Evolutionary conservation across 2,113 vertebrate species (phyloP), one percentile per base, ranked within the genome.

Genomic region (Myxocyprinus asiaticus): DNA sequence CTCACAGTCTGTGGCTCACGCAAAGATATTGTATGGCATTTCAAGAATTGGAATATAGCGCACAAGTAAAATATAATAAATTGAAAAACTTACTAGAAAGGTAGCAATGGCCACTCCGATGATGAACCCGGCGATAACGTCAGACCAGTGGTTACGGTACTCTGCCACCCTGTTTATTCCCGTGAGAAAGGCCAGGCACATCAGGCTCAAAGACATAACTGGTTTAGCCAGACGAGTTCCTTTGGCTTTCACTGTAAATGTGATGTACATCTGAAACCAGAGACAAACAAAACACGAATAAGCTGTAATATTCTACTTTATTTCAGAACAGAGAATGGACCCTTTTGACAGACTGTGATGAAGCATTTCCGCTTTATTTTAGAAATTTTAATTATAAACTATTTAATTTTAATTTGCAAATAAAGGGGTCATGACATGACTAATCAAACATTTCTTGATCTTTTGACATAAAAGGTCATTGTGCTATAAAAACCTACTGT

Each of bases 71-170:
- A 33, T 33, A 33, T 33, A 33, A 3, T 33, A 33, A 33, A 33
- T 33, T 58, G 43, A 0, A 0, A 8, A 75, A 90, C 95, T 95
- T 91, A 99, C 98, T 94, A 99, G 92, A 90, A 99, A 99, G 0
- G 95, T 94, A 86, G 97, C 96, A 85, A 98, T 98, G 84, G 97
- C 95, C 61, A 94, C 91, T 61, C 97, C 98, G 0, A 98, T 96
- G 88, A 97, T 84, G 85, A 97, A 98, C 81, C 98, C 98, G 10
- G 98, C 98, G 84, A 99, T 97, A 90, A 99, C 96, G 77, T 99
- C 98, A 3, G 96, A 95, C 98, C 98, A 98, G 83, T 99, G 98
- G 93, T 99, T 99, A 70, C 98, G 95, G 89, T 99, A 98, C 85
- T 99, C 98, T 43, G 98, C 96, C 87, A 98, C 97, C 81, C 98